Percentiles rank a stretch among this genome's conserved stretches.
phyloP scores from a whole-genome alignment of 2,113 vertebrate species.

The Rissa tridactyla region DNA sequence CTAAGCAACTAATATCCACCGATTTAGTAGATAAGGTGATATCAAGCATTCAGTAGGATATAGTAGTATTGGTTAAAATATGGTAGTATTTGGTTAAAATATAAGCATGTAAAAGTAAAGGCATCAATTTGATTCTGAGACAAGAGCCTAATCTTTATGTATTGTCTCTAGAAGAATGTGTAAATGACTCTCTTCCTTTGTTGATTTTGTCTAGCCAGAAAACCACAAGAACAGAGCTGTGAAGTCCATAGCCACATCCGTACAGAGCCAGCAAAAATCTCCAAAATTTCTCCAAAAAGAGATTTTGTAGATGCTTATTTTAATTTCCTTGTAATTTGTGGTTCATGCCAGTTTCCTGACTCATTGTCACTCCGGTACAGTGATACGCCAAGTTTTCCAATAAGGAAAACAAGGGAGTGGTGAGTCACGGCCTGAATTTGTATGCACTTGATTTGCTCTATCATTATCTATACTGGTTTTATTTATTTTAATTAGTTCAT shows the following conservation, averaged over 20 bases:
- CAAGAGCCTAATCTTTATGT: neutral
- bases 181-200: neutral
- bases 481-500: slow-evolving; percentile 47
- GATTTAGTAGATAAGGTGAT: neutral
- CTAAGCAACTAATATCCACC: neutral
- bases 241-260: neutral
- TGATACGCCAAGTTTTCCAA: slow-evolving; percentile 28
- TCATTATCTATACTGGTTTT: slow-evolving; percentile 38
- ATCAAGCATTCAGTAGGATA: neutral
- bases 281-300: neutral
- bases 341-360: slow-evolving; percentile 44
- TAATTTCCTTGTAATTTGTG: slow-evolving; percentile 18
- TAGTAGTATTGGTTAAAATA: neutral
- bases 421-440: slow-evolving; percentile 51
- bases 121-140: neutral
- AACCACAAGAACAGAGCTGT: neutral
- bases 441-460: slow-evolving; percentile 25
- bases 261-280: neutral
- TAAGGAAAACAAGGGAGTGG: slow-evolving; percentile 30
- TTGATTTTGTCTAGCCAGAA: neutral
- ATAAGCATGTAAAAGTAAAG: neutral
- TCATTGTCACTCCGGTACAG: neutral
- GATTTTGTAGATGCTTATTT: neutral
- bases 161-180: neutral
- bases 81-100: neutral